Evolutionary conservation across 2,888 invertebrate species (phyloP).

Genomic region (Cinara cedri): DNA sequence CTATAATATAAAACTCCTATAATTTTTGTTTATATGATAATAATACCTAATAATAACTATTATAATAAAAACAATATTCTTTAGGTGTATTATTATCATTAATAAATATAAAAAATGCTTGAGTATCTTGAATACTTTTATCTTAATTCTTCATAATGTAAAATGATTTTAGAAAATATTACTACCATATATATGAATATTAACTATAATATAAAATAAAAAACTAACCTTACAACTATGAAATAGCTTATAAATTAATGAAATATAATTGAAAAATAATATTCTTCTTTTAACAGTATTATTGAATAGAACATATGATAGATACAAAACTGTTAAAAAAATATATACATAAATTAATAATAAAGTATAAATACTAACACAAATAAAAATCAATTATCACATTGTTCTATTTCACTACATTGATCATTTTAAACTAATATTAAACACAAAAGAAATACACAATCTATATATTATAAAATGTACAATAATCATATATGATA

Average conservation of each 20-base stretch:
- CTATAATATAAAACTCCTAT: not conserved
- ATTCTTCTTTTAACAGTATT: not conserved
- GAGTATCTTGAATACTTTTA: not conserved
- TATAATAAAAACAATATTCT: not conserved
- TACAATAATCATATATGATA: too few relatives aligned
- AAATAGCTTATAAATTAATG: not conserved
- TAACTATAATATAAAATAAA: not conserved
- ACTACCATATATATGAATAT: too few relatives aligned
- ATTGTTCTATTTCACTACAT: too few relatives aligned
- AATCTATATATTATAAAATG: too few relatives aligned
- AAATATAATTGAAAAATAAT: not conserved
- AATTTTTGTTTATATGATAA: not conserved
- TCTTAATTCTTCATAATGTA: not conserved
- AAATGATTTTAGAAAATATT: not conserved
- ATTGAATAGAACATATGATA: too few relatives aligned
- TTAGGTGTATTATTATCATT: not conserved
- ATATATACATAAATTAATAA: too few relatives aligned
- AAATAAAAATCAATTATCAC: too few relatives aligned
- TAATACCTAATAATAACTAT: not conserved
- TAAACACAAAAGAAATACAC: too few relatives aligned
- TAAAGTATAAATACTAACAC: too few relatives aligned
- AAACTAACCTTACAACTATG: not conserved
- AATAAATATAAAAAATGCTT: constrained; percentile 8
- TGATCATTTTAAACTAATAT: too few relatives aligned
- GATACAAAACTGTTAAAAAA: too few relatives aligned